phyloP scores from a whole-genome alignment of 35 echinoderm and acorn worm genomes.

The Apostichopus japonicus region DNA sequence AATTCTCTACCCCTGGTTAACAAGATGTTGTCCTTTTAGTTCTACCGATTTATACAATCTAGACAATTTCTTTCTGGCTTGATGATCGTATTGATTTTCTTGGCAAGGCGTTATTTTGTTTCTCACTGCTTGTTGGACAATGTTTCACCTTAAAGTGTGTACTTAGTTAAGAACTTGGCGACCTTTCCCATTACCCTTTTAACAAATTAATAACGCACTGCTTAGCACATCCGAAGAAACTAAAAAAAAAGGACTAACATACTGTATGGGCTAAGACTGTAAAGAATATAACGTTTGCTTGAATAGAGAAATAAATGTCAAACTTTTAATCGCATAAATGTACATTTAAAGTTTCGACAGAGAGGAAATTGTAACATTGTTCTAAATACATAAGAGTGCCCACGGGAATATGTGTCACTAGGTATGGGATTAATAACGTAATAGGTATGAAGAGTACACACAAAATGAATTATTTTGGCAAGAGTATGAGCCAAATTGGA shows the following conservation, averaged over 20 bases:
- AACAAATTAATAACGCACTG: not conserved
- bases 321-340: not conserved
- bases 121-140: not conserved
- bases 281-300: not conserved
- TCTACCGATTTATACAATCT: not conserved
- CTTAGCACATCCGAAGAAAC: not conserved
- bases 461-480: not conserved
- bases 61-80: not conserved
- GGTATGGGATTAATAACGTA: not conserved
- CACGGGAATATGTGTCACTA: too few relatives aligned
- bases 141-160: not conserved
- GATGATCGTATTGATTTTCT: not conserved
- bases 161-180: not conserved
- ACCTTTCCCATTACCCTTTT: slow-evolving; percentile 14
- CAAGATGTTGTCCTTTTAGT: not conserved
- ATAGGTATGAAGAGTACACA: not conserved
- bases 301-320: slow-evolving; percentile 6
- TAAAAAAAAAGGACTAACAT: too few relatives aligned
- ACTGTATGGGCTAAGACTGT: not conserved
- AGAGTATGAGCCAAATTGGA: not conserved
- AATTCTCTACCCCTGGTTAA: not conserved
- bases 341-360: not conserved
- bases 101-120: not conserved
- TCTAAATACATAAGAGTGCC: too few relatives aligned
- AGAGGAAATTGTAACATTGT: not conserved